These are phyloP conservation scores for Pyrgus malvae DNA, from an alignment of 2,888 invertebrate genomes.

Conservation along the genomic window DNA sequence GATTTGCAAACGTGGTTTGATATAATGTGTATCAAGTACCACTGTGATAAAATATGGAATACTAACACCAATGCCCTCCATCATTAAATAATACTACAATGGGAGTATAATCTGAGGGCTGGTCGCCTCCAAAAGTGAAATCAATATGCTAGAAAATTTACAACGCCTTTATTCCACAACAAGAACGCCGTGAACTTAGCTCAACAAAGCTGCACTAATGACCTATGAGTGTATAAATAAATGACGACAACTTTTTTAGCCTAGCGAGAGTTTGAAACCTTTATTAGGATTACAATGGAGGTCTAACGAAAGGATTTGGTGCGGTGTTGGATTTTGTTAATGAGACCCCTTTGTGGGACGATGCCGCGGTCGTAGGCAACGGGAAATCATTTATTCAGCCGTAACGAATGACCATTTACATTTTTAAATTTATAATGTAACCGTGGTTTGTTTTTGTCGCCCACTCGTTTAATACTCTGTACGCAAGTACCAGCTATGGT, in stretches of 20 bases:
- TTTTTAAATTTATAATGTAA: constrained; percentile 51
- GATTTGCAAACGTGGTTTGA: constrained; percentile 26
- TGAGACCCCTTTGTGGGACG: constrained; percentile 67
- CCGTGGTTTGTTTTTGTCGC: constrained; percentile 48
- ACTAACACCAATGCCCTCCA: no score
- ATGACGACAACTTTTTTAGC: constrained; percentile 38
- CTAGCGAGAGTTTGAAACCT: constrained; percentile 30
- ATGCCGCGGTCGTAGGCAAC: constrained; percentile 45
- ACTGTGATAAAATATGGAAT: no score
- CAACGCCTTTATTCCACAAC: background rate
- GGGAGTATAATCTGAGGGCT: no score
- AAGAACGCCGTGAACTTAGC: background rate
- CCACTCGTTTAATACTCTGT: constrained; percentile 10
- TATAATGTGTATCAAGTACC: no score
- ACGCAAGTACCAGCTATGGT: constrained; percentile 1
- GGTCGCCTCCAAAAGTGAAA: no score
- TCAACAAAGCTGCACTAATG: constrained; percentile 32
- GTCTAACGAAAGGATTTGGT: constrained; percentile 78
- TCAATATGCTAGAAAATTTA: background rate
- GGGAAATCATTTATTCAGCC: constrained; percentile 71
- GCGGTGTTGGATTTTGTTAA: constrained; percentile 70
- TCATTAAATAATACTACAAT: no score
- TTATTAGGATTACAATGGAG: constrained; percentile 58
- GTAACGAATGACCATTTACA: constrained; percentile 66
- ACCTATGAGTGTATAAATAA: constrained; percentile 48